Evolutionary conservation across 2,797 vertebrate species (phyloP), one percentile per base, ranked within the genome.

Genomic region (Sus cebifrons): DNA sequence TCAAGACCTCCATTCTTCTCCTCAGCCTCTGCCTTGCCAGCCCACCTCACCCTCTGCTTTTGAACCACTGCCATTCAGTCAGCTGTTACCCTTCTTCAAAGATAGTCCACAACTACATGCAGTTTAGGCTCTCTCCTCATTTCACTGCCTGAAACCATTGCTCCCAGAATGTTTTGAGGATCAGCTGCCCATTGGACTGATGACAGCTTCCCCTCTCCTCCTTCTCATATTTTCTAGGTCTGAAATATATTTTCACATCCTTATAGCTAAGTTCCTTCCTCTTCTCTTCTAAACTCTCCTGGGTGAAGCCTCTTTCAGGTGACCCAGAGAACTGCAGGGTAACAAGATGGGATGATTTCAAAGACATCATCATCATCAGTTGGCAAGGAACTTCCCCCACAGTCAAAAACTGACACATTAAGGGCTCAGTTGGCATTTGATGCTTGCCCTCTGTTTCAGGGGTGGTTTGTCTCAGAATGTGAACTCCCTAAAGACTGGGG

Each of bases 391-490:
- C 15, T 70, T 3, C 5, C 7, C 23, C 32, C 32, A 78, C 18
- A 70, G 87, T 91, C n/a, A 86, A 81, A 88, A 49, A 44, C 86
- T 20, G 27, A 67, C n/a, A 5, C n/a, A 75, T n/a, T 3, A 5
- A 58, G 44, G 81, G 25, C 4, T 83, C 54, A 1, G 1, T 36
- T 84, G 81, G 27, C 62, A 65, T 68, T 86, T 84, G 79, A 27
- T 40, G 44, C 40, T 67, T 84, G 23, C 13, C 36, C 20, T 86
- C 52, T 89, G 36, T 89, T 96, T 92, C 16, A 60, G 16, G 56
- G 49, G 40, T 67, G 27, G 44, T 20, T 90, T 90, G 20, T 85
- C 74, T 92, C 58, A 85, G 77, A 94, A 73, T 58, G 56, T 79
- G 40, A 82, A 14, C 64, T 93, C 58, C 44, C 29, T 81, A 16